Conservation (phyloP, 2,113 vertebrate species). For the Hypocryptadius cinnamomeus region DNA sequence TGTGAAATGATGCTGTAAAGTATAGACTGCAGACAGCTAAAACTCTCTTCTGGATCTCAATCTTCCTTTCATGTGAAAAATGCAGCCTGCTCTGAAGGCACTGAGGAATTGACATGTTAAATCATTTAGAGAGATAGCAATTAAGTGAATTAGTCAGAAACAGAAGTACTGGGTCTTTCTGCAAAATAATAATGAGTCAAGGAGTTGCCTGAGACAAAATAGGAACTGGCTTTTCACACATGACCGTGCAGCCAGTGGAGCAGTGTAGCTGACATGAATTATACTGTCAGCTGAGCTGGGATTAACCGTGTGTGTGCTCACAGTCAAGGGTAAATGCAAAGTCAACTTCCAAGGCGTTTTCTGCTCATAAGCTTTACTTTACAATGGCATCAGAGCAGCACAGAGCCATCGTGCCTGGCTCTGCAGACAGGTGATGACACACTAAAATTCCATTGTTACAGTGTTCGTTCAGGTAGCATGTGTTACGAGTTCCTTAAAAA, state of each 20-base stretch:
- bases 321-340: neutral
- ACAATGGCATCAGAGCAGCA: neutral
- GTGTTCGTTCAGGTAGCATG: rapidly evolving
- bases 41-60: neutral
- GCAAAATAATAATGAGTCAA: neutral
- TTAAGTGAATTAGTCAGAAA: neutral
- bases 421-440: neutral
- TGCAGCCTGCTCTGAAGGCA: neutral
- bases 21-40: neutral
- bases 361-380: neutral
- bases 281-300: neutral
- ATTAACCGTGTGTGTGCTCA: neutral
- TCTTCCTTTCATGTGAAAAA: neutral
- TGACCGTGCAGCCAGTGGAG: neutral
- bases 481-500: neutral
- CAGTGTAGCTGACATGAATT: neutral
- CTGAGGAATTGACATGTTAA: neutral
- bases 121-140: neutral
- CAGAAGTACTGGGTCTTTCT: neutral
- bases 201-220: neutral
- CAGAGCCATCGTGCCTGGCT: neutral
- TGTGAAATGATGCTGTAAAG: neutral
- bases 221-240: neutral
- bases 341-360: neutral
- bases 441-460: neutral